Evolutionary conservation across 2,797 vertebrate genomes (phyloP), one percentile per base, ranked within the genome.

Genomic region (Todus mexicanus): DNA sequence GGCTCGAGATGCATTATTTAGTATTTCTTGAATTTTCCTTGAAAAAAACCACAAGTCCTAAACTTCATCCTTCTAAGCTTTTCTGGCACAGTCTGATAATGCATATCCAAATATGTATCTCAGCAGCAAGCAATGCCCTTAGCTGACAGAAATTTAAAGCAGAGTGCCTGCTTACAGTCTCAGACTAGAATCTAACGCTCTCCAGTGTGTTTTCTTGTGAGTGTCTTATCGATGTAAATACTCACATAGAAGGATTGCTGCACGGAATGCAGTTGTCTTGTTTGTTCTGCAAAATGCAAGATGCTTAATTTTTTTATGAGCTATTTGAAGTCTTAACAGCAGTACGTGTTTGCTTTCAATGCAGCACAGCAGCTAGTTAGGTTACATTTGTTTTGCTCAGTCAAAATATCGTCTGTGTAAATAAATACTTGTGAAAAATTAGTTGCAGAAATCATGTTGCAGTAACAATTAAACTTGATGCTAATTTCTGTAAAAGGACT

Each of bases 241-340:
- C 37, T 84, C 48, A n/a, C 33, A 20, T 12, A 26, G n/a, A 53
- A 84, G 57, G 23, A 33, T 51, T 78, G 48, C 59, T 69, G 54
- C 35, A 13, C 35, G 40, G 38, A 90, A 79, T 77, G 82, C 43
- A 65, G 33, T 64, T 82, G 57, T 61, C 43, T 65, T 85, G n/a
- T 91, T 91, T 88, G 54, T 80, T 86, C 57, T 78, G 54, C n/a
- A 65, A 78, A 88, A 87, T 87, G 37, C 87, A 81, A 84, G 66
- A 12, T 65, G 47, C 59, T 23, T 80, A 11, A 17, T 56, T 72
- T 54, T 74, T 89, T 54, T 35, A 42, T 81, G 75, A 59, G 59
- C 27, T 66, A 1, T 83, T 89, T 64, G 43, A 79, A 83, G 57
- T 48, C 69, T n/a, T 68, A 53, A 37, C 40, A 83, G 82, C 61